These are phyloP conservation scores for Drosophila bifasciata DNA, from an alignment of 1,140 invertebrate species.

Conservation along the genomic window DNA sequence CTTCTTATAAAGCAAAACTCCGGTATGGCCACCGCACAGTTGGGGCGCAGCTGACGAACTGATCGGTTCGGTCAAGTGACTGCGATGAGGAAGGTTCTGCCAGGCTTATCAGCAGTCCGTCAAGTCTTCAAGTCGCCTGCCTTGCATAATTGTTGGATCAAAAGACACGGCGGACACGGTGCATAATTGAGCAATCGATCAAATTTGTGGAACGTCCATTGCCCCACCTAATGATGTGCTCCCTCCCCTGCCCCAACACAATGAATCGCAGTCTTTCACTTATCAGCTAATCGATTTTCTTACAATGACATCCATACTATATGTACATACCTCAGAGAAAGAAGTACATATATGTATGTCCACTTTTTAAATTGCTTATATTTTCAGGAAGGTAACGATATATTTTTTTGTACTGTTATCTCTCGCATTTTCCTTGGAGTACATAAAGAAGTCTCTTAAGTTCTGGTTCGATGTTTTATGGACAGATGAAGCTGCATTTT, in stretches of 20 bases:
- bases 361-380: too few species aligned
- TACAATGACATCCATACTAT: too few species aligned
- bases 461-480: too few species aligned
- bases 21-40: slow-evolving; percentile 30
- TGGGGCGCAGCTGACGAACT: slow-evolving; percentile 49
- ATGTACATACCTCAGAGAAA: too few species aligned
- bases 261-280: slow-evolving; percentile 5
- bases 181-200: slow-evolving; percentile 58
- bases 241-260: neutral
- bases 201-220: slow-evolving; percentile 52
- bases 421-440: too few species aligned
- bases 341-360: too few species aligned
- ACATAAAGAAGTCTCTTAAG: too few species aligned
- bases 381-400: too few species aligned
- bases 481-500: too few species aligned
- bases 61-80: slow-evolving; percentile 73
- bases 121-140: slow-evolving; percentile 30
- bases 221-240: neutral
- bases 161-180: neutral
- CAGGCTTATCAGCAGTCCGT: slow-evolving; percentile 55
- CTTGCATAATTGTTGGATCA: slow-evolving; percentile 62
- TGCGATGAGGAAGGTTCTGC: slow-evolving; percentile 40
- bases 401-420: too few species aligned
- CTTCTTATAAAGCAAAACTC: neutral
- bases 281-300: slow-evolving; percentile 37